Evolutionary conservation across 2,113 vertebrate species (phyloP).

Genomic region (Sylvietta virens): DNA sequence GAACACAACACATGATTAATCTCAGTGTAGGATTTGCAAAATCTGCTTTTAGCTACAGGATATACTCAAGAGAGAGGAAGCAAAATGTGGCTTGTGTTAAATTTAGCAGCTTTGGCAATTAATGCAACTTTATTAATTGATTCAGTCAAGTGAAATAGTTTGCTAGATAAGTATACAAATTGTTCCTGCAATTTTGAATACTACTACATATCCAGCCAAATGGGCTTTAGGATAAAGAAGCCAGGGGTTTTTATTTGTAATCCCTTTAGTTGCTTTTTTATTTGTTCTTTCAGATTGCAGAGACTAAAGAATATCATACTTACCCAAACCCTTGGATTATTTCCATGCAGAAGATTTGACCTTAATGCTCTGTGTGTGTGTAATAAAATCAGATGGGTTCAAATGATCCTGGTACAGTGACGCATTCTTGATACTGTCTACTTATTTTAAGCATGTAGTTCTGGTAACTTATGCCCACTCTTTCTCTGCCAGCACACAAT

Average conservation of each 20-base stretch:
- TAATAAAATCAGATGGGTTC: constrained; percentile 24
- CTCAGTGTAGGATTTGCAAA: constrained; percentile 37
- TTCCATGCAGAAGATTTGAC: constrained; percentile 19
- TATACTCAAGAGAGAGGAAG: not conserved
- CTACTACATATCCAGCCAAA: not conserved
- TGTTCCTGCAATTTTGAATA: not conserved
- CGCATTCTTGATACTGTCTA: not conserved
- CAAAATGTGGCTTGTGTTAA: not conserved
- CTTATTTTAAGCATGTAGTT: not conserved
- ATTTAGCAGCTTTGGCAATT: constrained; percentile 3
- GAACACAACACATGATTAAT: constrained; percentile 34
- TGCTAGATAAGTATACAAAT: not conserved
- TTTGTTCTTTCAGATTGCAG: constrained; percentile 28
- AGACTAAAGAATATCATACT: constrained; percentile 37
- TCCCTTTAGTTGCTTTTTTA: constrained; percentile 45
- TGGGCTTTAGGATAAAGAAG: constrained; percentile 6
- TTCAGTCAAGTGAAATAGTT: not conserved
- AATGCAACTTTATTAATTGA: constrained; percentile 5
- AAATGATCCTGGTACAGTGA: not conserved
- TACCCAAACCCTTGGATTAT: constrained; percentile 24
- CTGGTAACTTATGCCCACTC: not conserved
- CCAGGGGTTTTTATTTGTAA: constrained; percentile 36
- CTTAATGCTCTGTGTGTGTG: constrained; percentile 4
- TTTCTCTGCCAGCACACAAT: not conserved
- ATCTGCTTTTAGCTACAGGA: constrained; percentile 16